Evolutionary conservation across 2,888 invertebrate species (phyloP).

Genomic region (Mechanitis messenoides): DNA sequence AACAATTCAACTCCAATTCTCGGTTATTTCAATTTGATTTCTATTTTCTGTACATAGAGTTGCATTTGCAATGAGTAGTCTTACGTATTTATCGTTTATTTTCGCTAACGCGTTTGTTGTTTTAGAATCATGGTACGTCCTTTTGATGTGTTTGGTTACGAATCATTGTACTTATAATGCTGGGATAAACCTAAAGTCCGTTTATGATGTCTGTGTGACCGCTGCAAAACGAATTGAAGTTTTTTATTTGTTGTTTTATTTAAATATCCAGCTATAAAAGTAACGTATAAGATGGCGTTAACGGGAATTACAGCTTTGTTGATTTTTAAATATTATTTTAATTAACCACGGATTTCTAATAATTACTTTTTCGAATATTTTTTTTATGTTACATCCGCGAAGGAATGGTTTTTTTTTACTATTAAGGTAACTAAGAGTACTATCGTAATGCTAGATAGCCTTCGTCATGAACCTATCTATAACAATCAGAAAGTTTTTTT

Average conservation of each 20-base stretch:
- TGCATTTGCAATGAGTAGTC: slow-evolving; percentile 32
- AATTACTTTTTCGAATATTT: too few species aligned
- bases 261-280: slow-evolving; percentile 39
- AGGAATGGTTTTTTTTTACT: too few species aligned
- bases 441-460: too few species aligned
- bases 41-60: slow-evolving; percentile 20
- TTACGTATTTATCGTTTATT: slow-evolving; percentile 38
- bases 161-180: slow-evolving; percentile 64
- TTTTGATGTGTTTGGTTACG: slow-evolving; percentile 58
- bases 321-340: too few species aligned
- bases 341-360: too few species aligned
- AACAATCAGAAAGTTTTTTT: too few species aligned
- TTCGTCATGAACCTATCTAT: too few species aligned
- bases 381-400: too few species aligned
- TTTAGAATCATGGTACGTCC: slow-evolving; percentile 52
- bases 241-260: slow-evolving; percentile 64
- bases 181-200: slow-evolving; percentile 61
- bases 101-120: slow-evolving; percentile 52
- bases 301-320: slow-evolving; percentile 24
- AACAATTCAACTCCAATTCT: slow-evolving; percentile 33
- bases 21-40: slow-evolving; percentile 29
- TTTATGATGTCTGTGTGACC: slow-evolving; percentile 65
- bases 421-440: too few species aligned
- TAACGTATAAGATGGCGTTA: slow-evolving; percentile 38
- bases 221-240: slow-evolving; percentile 59